These are phyloP conservation scores for Drosophila santomea DNA, from an alignment of 1,140 invertebrate species.

Conservation along the genomic window DNA sequence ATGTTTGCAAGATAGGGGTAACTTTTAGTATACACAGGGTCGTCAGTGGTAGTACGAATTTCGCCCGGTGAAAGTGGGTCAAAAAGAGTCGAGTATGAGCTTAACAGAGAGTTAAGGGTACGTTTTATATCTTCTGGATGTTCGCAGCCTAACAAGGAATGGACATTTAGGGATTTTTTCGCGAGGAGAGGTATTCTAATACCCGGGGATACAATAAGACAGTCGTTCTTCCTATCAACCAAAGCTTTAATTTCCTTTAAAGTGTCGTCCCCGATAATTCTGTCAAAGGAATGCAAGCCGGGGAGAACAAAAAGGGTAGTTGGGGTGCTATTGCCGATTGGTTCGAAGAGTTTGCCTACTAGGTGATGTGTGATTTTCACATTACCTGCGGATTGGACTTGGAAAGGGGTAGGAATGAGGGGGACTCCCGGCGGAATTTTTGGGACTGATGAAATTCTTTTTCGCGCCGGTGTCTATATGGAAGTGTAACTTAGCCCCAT, in stretches of 20 bases:
- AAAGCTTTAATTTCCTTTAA: background rate
- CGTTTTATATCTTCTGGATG: background rate
- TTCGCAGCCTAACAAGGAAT: background rate
- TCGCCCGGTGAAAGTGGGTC: too few species aligned
- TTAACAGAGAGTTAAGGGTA: background rate
- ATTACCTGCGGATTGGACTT: too few species aligned
- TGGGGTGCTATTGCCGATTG: background rate
- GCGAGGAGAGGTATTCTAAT: background rate
- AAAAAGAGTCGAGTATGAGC: background rate
- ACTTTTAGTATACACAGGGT: too few species aligned
- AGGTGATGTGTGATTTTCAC: too few species aligned
- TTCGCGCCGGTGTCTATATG: conserved; percentile 15
- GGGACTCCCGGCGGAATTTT: too few species aligned
- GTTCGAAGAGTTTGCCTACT: background rate
- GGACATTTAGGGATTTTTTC: background rate
- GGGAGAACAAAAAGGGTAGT: background rate
- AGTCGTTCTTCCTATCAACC: background rate
- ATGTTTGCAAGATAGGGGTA: too few species aligned
- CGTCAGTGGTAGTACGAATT: too few species aligned
- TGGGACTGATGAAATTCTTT: conserved; percentile 13
- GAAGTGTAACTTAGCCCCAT: background rate
- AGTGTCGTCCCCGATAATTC: background rate
- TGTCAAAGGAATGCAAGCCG: background rate
- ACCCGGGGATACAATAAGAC: background rate
- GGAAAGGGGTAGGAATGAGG: too few species aligned